These are phyloP conservation scores for Saccostrea echinata DNA, from an alignment of 1,140 invertebrate species.

Conservation along the genomic window DNA sequence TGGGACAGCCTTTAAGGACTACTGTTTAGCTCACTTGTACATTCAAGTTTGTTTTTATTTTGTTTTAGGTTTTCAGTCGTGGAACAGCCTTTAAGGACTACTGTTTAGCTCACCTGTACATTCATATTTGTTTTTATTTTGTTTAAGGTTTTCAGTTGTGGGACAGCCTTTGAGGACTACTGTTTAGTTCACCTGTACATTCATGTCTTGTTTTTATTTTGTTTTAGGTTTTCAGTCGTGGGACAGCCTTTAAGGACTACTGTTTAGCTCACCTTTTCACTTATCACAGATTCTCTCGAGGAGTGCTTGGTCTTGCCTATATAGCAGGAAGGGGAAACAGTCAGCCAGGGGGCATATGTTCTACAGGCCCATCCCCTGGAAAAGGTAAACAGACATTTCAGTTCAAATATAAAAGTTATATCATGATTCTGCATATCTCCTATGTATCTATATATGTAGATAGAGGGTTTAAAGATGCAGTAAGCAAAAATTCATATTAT, in stretches of 20 bases:
- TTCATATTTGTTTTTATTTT: neutral
- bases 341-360: slow-evolving; percentile 97
- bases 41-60: too few relatives aligned
- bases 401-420: neutral
- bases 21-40: too few relatives aligned
- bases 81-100: neutral
- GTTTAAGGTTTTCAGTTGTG: neutral
- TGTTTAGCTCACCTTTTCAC: slow-evolving; percentile 98
- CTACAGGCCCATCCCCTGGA: slow-evolving; percentile 84
- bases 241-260: slow-evolving; percentile 94
- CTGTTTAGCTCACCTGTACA: too few relatives aligned
- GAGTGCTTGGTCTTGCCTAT: slow-evolving; percentile 96
- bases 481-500: neutral
- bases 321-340: slow-evolving; percentile 94
- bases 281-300: slow-evolving; percentile 96
- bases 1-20: neutral
- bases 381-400: slow-evolving; percentile 6
- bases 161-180: neutral
- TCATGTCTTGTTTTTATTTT: neutral
- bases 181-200: too few relatives aligned
- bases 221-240: slow-evolving; percentile 69
- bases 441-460: neutral
- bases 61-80: slow-evolving; percentile 1
- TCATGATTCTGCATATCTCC: neutral
- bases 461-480: neutral